Evolutionary conservation across 2,888 invertebrate genomes (phyloP).

Genomic region (Leptopilina syphax): DNA sequence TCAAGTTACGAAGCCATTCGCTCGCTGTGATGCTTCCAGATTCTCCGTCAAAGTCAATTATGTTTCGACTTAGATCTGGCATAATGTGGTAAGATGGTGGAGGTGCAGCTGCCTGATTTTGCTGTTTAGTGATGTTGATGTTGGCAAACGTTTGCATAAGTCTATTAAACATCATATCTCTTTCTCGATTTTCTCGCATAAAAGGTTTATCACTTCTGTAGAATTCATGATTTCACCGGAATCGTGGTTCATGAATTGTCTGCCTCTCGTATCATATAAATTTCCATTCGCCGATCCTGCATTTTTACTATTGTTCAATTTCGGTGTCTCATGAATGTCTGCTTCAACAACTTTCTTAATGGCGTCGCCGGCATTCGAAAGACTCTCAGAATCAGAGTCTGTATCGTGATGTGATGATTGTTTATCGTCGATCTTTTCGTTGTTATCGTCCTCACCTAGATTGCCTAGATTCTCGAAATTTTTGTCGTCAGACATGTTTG

Average conservation of each 20-base stretch:
- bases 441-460: too few species aligned
- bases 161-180: neutral
- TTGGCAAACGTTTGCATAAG: neutral
- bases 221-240: constrained; percentile 9
- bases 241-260: neutral
- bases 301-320: neutral
- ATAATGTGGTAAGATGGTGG: neutral
- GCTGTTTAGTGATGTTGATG: neutral
- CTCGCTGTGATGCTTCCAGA: neutral
- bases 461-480: too few species aligned
- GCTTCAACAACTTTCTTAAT: neutral
- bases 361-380: neutral
- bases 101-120: neutral
- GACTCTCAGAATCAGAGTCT: neutral
- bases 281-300: neutral
- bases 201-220: neutral
- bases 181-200: neutral
- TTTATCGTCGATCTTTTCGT: too few species aligned
- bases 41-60: neutral
- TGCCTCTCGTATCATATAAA: neutral
- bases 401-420: too few species aligned
- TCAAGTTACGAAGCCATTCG: neutral
- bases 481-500: too few species aligned
- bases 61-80: neutral
- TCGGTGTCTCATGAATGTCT: neutral